A percentile compares a stretch with the other conserved stretches of the same genome.
phyloP scores from a whole-genome alignment of 2,113 vertebrate genomes.

The Ivindomyrus marchei region DNA sequence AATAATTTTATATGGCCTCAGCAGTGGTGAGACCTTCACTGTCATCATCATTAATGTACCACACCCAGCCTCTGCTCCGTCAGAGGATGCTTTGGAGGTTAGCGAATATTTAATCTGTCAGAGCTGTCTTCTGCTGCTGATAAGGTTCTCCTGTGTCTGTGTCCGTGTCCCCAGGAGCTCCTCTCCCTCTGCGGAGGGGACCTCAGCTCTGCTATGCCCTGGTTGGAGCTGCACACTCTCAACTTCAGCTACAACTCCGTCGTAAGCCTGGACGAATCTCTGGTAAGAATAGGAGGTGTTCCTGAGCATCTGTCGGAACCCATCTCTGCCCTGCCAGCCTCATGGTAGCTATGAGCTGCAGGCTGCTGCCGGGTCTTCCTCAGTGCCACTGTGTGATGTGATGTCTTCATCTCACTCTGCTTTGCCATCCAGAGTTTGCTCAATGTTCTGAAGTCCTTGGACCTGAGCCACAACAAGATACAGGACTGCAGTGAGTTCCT shows the following conservation, averaged over 20 bases:
- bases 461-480: constrained; percentile 90
- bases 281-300: constrained; percentile 64
- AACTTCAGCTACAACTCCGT: constrained; percentile 91
- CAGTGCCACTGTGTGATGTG: not conserved
- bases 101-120: not conserved
- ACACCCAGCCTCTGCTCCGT: not conserved
- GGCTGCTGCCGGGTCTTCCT: not conserved
- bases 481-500: constrained; percentile 79
- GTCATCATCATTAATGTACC: not conserved
- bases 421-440: constrained; percentile 68
- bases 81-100: not conserved
- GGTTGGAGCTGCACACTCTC: constrained; percentile 85
- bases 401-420: not conserved
- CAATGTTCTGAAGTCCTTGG: constrained; percentile 76
- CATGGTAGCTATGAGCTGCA: not conserved
- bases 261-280: constrained; percentile 75
- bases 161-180: constrained; percentile 68
- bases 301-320: not conserved
- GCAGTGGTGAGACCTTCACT: not conserved
- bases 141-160: not conserved
- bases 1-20: not conserved
- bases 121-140: not conserved
- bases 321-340: not conserved
- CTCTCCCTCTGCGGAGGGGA: constrained; percentile 89
- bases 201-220: constrained; percentile 86